Evolutionary conservation across 2,113 vertebrate species (phyloP), one percentile per base, ranked within the genome.

Genomic region (Serilophus lunatus): DNA sequence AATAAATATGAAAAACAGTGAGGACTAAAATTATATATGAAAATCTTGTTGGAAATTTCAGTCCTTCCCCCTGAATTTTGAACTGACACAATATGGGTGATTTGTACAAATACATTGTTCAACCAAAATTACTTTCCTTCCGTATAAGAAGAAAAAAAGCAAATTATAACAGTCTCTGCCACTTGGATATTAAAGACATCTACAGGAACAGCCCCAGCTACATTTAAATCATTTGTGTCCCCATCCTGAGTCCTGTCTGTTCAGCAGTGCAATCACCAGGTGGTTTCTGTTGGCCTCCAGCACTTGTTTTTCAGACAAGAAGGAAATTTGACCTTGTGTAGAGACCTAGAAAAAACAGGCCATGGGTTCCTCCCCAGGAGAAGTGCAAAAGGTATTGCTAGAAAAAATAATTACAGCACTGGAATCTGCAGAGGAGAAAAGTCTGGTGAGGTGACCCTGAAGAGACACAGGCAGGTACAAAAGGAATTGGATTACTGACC

Each of bases 401-500:
- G 57, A 60, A 89, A 95, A 92, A 93, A 85, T 72, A 74, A 82
- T 83, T 57, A 76, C 0, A 0, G 23, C 74, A 85, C 18, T 38
- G 75, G 65, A 75, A 75, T 35, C 65, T 70, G 60, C 56, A 72
- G 65, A 93, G 61, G 49, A 84, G 26, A 0, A 0, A 81, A 47
- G 80, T 54, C 60, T 88, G 82, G 23, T 77, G 84, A 90, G 57
- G 65, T 82, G 77, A 95, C 82, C 86, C 84, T 76, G 70, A 74
- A 68, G 33, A 47, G 63, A 61, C 18, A 66, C 3, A 66, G 64
- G 28, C 26, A 79, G 70, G 69, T 57, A 79, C 64, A 69, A 65
- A 92, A 91, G 74, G 89, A 87, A 92, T 72, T 64, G 63, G 31
- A 78, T 93, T 69, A 57, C 12, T 95, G 91, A 82, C 86, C 86